Evolutionary conservation across 2,113 vertebrate species (phyloP).

Genomic region (Phalacrocorax carbo): DNA sequence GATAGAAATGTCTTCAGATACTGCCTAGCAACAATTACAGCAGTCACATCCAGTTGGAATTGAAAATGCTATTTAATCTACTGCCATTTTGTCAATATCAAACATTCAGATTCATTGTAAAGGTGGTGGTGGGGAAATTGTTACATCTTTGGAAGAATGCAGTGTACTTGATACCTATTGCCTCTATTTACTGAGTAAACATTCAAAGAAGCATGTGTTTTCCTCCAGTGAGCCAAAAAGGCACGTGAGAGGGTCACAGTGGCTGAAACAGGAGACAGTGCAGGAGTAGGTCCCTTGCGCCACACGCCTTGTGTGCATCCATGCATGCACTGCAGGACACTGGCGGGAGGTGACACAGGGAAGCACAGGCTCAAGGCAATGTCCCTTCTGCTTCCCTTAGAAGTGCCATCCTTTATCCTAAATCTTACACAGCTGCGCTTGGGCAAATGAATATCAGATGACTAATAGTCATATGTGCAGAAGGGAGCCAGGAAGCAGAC

Average conservation of each 20-base stretch:
- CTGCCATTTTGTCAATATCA: background rate
- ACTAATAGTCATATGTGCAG: background rate
- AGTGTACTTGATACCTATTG: accelerated
- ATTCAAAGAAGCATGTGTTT: background rate
- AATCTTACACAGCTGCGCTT: background rate
- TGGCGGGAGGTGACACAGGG: background rate
- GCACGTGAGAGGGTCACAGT: accelerated
- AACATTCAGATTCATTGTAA: background rate
- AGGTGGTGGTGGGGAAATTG: background rate
- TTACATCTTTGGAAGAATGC: background rate
- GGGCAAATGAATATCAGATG: background rate
- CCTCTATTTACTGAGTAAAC: background rate
- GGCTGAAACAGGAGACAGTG: background rate
- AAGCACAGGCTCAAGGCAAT: background rate
- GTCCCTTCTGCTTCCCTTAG: background rate
- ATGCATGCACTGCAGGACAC: accelerated
- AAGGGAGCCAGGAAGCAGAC: background rate
- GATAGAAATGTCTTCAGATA: background rate
- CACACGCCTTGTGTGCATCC: accelerated
- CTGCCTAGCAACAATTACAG: background rate
- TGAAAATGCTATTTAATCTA: background rate
- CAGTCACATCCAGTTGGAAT: background rate
- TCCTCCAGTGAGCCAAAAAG: background rate
- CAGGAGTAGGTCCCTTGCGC: background rate
- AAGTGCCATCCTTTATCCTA: background rate